These are phyloP conservation scores for Aphyosemion australe DNA, from an alignment of 2,113 vertebrate species.

Conservation along the genomic window DNA sequence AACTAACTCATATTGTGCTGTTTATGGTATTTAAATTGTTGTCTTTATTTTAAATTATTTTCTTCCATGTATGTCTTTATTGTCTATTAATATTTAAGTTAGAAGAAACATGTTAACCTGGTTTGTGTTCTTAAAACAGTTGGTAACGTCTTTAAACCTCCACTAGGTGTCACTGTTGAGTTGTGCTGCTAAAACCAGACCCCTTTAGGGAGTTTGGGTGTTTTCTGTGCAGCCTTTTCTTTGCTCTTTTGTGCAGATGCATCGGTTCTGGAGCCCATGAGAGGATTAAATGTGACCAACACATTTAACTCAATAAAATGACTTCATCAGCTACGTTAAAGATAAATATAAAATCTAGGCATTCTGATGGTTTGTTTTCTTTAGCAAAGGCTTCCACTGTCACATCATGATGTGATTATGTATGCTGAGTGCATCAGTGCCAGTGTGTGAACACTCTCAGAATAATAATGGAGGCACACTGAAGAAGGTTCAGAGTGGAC, in stretches of 20 bases:
- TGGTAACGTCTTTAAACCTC: not conserved
- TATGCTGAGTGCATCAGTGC: conserved; percentile 34
- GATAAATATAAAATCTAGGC: conserved; percentile 22
- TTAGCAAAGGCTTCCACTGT: conserved; percentile 6
- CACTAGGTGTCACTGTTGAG: conserved; percentile 65
- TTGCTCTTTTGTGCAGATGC: conserved; percentile 47
- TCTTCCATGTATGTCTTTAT: not conserved
- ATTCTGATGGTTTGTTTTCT: not conserved
- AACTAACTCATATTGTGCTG: too few relatives aligned
- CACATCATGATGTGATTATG: conserved; percentile 53
- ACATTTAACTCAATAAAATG: conserved; percentile 12
- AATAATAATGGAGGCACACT: conserved; percentile 49
- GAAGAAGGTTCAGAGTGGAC: conserved; percentile 37
- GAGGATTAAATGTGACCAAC: conserved; percentile 28
- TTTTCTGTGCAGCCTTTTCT: conserved; percentile 28
- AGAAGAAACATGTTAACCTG: not conserved
- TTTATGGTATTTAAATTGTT: too few relatives aligned
- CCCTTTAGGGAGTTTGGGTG: not conserved
- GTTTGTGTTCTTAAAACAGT: too few relatives aligned
- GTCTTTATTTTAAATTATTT: too few relatives aligned
- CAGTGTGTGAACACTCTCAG: conserved; percentile 44
- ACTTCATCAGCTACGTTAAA: not conserved
- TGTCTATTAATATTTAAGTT: not conserved
- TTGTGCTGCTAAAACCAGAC: conserved; percentile 5
- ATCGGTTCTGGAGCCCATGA: conserved; percentile 4